A percentile compares a stretch with the other conserved stretches of the same genome.
Evolutionary conservation across 2,113 vertebrate genomes (phyloP).

Genomic region (Physeter macrocephalus): DNA sequence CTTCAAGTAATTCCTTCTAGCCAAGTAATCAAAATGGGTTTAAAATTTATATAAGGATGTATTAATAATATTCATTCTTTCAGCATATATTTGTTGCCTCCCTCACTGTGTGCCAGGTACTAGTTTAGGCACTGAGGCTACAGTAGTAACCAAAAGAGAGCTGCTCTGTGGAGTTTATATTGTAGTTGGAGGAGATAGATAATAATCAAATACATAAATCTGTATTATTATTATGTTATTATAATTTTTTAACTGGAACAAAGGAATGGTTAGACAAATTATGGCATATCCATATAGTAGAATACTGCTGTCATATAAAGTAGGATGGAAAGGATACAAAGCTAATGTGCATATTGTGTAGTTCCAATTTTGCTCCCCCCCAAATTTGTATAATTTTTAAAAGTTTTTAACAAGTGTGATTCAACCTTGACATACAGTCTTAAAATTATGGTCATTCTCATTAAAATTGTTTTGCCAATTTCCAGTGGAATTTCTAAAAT

Average conservation of each 20-base stretch:
- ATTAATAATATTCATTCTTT: not conserved
- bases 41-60: not conserved
- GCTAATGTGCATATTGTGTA: not conserved
- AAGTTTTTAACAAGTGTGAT: not conserved
- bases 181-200: not conserved
- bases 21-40: not conserved
- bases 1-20: slow-evolving; percentile 9
- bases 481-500: not conserved
- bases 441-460: not conserved
- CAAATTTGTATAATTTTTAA: not conserved
- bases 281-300: not conserved
- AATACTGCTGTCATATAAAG: slow-evolving; percentile 5
- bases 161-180: not conserved
- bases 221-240: not conserved
- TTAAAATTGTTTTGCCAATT: not conserved
- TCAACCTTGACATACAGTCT: not conserved
- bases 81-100: not conserved
- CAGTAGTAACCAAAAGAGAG: not conserved
- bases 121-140: not conserved
- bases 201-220: not conserved
- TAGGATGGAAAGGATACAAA: not conserved
- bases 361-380: not conserved
- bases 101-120: not conserved
- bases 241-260: not conserved
- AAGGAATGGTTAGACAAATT: not conserved